phyloP scores from a whole-genome alignment of 2,888 invertebrate species.

The Seira sanloemensis region DNA sequence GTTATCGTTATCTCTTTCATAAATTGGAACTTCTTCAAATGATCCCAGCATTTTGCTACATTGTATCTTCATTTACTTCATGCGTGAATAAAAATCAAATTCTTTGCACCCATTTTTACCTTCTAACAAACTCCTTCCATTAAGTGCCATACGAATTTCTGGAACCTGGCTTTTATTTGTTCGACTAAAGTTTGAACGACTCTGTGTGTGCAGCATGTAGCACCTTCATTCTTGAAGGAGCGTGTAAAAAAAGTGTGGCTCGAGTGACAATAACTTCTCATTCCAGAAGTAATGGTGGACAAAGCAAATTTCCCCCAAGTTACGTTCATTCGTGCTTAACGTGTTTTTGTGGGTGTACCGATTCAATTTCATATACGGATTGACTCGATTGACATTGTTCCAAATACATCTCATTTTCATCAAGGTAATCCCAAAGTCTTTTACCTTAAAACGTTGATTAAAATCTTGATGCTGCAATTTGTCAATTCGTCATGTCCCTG shows the following conservation, averaged over 20 bases:
- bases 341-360: not conserved
- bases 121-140: no score
- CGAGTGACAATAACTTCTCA: not conserved
- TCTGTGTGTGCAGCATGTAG: no score
- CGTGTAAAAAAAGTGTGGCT: not conserved
- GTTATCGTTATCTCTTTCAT: not conserved
- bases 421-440: conserved; percentile 40
- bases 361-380: not conserved
- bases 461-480: conserved; percentile 32
- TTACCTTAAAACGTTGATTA: conserved; percentile 38
- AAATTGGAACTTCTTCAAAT: not conserved
- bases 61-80: not conserved
- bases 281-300: no score
- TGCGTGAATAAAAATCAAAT: no score
- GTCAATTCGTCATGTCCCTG: conserved; percentile 56
- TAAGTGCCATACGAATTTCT: no score
- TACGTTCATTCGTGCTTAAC: not conserved
- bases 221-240: not conserved
- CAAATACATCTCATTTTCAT: not conserved
- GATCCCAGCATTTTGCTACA: not conserved
- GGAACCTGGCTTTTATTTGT: no score
- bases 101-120: no score
- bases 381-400: not conserved
- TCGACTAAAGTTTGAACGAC: no score
- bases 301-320: no score